Evolutionary conservation across 2,113 vertebrate genomes (phyloP).

Genomic region (Eulemur rufifrons): DNA sequence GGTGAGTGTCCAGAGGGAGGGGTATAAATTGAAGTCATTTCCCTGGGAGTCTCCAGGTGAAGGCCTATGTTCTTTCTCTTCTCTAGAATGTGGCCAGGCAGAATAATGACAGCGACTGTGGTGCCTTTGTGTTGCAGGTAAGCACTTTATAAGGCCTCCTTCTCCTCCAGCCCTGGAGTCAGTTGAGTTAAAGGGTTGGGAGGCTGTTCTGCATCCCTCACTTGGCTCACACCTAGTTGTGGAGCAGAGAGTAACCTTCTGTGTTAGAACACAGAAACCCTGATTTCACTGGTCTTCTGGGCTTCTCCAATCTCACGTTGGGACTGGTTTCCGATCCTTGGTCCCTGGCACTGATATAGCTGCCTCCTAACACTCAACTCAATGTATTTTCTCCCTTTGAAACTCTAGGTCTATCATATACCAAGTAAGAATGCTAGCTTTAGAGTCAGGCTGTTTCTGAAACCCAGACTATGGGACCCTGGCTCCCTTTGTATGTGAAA

Average conservation of each 20-base stretch:
- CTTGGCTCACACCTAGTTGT: background rate
- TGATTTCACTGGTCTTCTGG: background rate
- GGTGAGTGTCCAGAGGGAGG: slow-evolving; percentile 81
- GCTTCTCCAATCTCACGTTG: background rate
- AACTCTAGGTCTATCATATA: background rate
- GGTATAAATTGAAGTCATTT: background rate
- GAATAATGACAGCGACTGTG: slow-evolving; percentile 96
- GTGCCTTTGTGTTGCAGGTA: slow-evolving; percentile 95
- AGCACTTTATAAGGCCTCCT: slow-evolving; percentile 41
- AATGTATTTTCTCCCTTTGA: background rate
- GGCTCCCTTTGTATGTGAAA: slow-evolving; percentile 4
- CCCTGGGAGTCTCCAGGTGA: background rate
- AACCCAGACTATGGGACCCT: background rate
- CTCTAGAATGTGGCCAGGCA: slow-evolving; percentile 93
- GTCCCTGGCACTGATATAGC: background rate
- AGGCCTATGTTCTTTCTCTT: background rate
- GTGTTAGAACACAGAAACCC: background rate
- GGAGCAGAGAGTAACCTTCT: background rate
- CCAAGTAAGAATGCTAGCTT: background rate
- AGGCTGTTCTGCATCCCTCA: background rate
- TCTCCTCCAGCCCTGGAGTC: background rate
- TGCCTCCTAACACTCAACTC: background rate
- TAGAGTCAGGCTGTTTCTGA: slow-evolving; percentile 1
- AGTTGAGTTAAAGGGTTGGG: background rate
- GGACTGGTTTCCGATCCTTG: background rate